Percentiles rank a stretch among this genome's conserved stretches.
These are phyloP conservation scores for Phasianus colchicus DNA, from an alignment of 2,113 vertebrate species.

Conservation along the genomic window DNA sequence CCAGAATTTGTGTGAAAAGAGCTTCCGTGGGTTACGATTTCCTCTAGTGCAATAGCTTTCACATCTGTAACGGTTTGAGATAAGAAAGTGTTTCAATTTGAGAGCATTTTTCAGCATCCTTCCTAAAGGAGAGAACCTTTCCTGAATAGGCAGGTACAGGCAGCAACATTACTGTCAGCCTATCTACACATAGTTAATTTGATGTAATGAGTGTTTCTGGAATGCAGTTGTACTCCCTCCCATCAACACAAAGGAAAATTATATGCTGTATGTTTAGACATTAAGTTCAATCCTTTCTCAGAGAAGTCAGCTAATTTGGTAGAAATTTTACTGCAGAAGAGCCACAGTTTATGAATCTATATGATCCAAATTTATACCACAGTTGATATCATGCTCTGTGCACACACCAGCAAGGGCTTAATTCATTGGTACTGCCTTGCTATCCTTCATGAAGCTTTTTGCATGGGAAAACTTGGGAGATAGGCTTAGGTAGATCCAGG, in stretches of 20 bases:
- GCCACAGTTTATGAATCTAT: not conserved
- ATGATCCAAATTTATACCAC: not conserved
- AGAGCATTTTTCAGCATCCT: not conserved
- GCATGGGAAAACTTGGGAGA: not conserved
- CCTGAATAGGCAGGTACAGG: not conserved
- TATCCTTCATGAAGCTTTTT: not conserved
- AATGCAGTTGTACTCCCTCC: not conserved
- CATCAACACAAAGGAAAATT: slow-evolving; percentile 9
- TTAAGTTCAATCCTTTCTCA: not conserved
- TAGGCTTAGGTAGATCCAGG: not conserved
- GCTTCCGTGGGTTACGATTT: not conserved
- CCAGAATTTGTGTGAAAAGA: not conserved
- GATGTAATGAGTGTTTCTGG: not conserved
- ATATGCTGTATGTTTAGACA: not conserved
- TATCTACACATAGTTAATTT: not conserved
- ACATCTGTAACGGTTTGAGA: not conserved
- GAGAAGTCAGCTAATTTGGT: not conserved
- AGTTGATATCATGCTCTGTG: not conserved
- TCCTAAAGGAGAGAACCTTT: not conserved
- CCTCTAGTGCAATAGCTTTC: not conserved
- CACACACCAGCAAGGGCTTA: not conserved
- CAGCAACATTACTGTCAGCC: not conserved
- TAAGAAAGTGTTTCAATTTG: not conserved
- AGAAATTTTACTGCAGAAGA: not conserved
- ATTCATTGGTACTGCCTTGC: not conserved